Conservation (phyloP, 1,140 invertebrate species). For the Drosophila insularis region DNA sequence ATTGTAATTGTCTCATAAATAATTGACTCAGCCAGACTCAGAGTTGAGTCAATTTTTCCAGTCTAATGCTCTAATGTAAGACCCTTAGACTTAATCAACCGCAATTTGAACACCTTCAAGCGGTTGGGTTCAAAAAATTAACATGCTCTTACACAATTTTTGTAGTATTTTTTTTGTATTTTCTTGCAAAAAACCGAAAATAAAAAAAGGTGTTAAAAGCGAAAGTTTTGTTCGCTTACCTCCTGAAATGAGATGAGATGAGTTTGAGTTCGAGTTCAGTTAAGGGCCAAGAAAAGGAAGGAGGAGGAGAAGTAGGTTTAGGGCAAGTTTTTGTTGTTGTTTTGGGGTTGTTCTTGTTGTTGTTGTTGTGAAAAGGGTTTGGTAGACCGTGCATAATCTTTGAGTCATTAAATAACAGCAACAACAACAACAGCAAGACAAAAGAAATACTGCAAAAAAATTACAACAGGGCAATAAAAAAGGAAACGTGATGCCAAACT, state of each 20-base stretch:
- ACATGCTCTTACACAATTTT: constrained; percentile 70
- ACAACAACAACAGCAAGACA: constrained; percentile 56
- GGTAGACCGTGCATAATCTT: constrained; percentile 74
- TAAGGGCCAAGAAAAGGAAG: not conserved
- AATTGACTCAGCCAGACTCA: not conserved
- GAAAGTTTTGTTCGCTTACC: constrained; percentile 51
- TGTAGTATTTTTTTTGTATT: constrained; percentile 12
- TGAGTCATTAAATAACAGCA: constrained; percentile 78
- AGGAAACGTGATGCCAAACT: constrained; percentile 76
- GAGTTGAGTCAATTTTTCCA: not conserved
- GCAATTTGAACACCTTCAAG: constrained; percentile 66
- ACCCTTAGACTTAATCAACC: constrained; percentile 33
- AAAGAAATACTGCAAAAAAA: constrained; percentile 60
- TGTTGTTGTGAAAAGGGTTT: constrained; percentile 48
- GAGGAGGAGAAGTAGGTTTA: not conserved
- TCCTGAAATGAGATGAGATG: too few species aligned
- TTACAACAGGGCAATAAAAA: constrained; percentile 65
- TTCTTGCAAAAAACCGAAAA: constrained; percentile 18
- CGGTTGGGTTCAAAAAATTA: constrained; percentile 42
- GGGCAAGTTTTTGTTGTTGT: constrained; percentile 16
- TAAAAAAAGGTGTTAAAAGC: constrained; percentile 68
- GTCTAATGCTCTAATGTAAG: not conserved
- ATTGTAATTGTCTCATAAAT: constrained; percentile 32
- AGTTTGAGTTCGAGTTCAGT: not conserved
- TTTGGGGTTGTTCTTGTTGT: not conserved